These are phyloP conservation scores for Drosophila vallismaia DNA, from an alignment of 2,888 invertebrate genomes.

Conservation along the genomic window DNA sequence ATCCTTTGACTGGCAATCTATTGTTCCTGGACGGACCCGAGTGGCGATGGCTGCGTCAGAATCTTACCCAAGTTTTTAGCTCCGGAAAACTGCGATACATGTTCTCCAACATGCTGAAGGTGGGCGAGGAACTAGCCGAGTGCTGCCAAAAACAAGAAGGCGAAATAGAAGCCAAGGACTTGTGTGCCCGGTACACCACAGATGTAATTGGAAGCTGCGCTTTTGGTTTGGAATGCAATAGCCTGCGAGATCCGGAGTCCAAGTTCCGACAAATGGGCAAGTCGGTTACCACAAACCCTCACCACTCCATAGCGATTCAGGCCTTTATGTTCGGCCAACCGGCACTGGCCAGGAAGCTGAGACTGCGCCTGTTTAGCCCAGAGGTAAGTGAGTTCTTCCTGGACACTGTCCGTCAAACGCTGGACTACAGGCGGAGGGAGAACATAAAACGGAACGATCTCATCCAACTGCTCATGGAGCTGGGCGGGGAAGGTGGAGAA, in stretches of 20 bases:
- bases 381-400: conserved; percentile 72
- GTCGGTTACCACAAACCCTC: conserved; percentile 44
- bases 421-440: conserved; percentile 79
- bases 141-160: conserved; percentile 43
- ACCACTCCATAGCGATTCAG: conserved; percentile 39
- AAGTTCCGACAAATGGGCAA: conserved; percentile 77
- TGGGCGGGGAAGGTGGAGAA: conserved; percentile 13
- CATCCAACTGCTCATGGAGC: conserved; percentile 77
- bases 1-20: conserved; percentile 81
- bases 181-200: conserved; percentile 84
- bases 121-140: conserved; percentile 39
- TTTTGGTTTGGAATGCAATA: conserved; percentile 84
- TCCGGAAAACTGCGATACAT: conserved; percentile 85
- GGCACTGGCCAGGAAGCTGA: conserved; percentile 49
- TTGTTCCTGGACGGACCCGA: conserved; percentile 81
- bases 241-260: conserved; percentile 82
- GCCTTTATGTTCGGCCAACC: conserved; percentile 59
- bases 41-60: conserved; percentile 84
- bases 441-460: conserved; percentile 83
- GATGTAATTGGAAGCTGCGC: conserved; percentile 85
- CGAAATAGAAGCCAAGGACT: conserved; percentile 83
- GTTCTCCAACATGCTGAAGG: conserved; percentile 80
- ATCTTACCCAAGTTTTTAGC: conserved; percentile 84
- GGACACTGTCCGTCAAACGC: conserved; percentile 82
- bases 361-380: conserved; percentile 52